Conservation (phyloP, 1,140 invertebrate genomes). For the Muscidifurax raptorellus region DNA sequence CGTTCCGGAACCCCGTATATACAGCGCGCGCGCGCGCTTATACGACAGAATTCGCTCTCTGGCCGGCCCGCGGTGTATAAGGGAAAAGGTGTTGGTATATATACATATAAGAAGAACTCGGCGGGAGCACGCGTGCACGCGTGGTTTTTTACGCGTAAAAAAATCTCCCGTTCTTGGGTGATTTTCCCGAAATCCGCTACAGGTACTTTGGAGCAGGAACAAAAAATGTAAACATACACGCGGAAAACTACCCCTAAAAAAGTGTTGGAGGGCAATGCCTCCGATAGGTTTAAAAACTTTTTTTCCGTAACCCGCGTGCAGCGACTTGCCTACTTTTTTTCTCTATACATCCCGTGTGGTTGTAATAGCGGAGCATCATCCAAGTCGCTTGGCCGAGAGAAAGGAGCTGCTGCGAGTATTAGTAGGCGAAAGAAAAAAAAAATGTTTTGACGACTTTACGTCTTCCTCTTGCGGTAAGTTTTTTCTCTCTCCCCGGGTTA, state of each 20-base stretch:
- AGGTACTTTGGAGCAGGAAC: background rate
- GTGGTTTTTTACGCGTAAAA: background rate
- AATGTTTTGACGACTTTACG: constrained; percentile 45
- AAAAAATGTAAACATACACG: too few relatives aligned
- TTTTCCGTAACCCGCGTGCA: background rate
- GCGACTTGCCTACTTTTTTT: background rate
- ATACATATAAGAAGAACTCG: background rate
- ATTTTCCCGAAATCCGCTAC: background rate
- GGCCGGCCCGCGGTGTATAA: constrained; percentile 37
- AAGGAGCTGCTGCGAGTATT: background rate
- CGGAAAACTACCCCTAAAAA: too few relatives aligned
- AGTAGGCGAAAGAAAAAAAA: constrained; percentile 57
- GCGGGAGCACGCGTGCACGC: background rate
- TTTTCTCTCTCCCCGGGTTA: constrained; percentile 18
- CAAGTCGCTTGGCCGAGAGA: background rate
- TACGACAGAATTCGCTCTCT: background rate
- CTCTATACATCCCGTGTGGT: background rate
- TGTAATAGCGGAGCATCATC: background rate
- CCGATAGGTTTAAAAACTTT: background rate
- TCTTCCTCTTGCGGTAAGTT: constrained; percentile 37
- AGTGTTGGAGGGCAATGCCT: too few relatives aligned
- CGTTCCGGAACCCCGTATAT: background rate
- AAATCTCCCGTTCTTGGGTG: background rate
- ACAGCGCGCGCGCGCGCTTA: too few relatives aligned
- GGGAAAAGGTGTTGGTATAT: background rate